phyloP scores from a whole-genome alignment of 2,888 invertebrate species.

The Stenurella melanura region DNA sequence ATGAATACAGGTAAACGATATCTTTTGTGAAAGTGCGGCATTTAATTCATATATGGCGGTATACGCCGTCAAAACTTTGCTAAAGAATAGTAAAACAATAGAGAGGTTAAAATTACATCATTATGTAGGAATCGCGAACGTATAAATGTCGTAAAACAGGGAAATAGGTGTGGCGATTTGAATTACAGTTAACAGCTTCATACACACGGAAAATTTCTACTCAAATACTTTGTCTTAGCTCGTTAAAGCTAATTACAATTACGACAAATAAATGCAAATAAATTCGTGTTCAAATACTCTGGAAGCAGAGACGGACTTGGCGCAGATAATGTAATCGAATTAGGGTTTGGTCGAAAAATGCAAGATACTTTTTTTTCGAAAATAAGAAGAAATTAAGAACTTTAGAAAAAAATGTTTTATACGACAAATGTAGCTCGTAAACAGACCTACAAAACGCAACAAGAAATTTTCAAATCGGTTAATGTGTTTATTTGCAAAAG shows the following conservation, averaged over 20 bases:
- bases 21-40: slow-evolving; percentile 5
- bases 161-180: slow-evolving; percentile 1
- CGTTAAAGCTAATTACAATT: not conserved
- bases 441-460: too few species aligned
- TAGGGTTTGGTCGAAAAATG: too few species aligned
- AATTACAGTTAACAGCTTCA: not conserved
- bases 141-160: not conserved
- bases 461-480: too few species aligned
- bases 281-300: not conserved
- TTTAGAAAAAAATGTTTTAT: too few species aligned
- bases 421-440: too few species aligned
- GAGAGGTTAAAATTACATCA: slow-evolving; percentile 1
- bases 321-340: too few species aligned
- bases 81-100: not conserved
- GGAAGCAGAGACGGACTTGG: not conserved
- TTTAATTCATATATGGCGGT: not conserved
- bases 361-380: too few species aligned
- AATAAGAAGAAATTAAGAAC: too few species aligned
- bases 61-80: not conserved
- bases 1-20: not conserved
- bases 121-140: slow-evolving; percentile 1
- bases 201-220: not conserved
- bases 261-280: not conserved
- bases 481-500: too few species aligned
- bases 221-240: not conserved